phyloP scores from a whole-genome alignment of 2,113 vertebrate species.

The Callithrix jacchus region DNA sequence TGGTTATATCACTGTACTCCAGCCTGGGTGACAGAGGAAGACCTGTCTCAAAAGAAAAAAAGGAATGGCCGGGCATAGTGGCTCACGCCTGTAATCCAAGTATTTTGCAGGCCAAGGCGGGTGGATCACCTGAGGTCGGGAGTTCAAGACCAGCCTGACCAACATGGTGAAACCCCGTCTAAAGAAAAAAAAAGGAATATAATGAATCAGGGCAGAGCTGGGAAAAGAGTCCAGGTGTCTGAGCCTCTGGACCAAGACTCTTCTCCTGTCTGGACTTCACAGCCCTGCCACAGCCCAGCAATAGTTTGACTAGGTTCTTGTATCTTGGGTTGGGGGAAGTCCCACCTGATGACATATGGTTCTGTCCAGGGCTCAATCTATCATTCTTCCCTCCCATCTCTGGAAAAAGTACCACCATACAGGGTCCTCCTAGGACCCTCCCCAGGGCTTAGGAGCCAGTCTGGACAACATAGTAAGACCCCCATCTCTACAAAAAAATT shows the following conservation, averaged over 20 bases:
- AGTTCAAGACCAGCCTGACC: no score
- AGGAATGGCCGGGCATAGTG: no score
- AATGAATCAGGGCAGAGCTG: neutral
- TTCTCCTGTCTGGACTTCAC: neutral
- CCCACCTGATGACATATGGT: neutral
- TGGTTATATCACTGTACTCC: no score
- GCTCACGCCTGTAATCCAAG: no score
- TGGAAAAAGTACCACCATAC: neutral
- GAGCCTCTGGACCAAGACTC: neutral
- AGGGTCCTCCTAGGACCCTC: neutral
- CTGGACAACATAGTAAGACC: no score
- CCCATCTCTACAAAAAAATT: no score
- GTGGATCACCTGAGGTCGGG: no score
- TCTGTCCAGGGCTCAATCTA: neutral
- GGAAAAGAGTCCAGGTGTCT: neutral
- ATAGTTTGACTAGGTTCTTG: neutral
- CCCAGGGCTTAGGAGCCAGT: neutral
- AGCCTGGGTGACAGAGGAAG: no score
- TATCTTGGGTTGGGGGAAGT: neutral
- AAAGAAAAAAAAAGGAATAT: neutral
- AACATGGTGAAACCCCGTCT: no score
- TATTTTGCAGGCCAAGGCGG: no score
- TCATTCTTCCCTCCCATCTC: neutral
- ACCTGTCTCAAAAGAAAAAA: no score
- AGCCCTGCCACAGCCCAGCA: neutral